Evolutionary conservation across 2,797 vertebrate species (phyloP), one percentile per base, ranked within the genome.

Genomic region (Gymnothorax javanicus): DNA sequence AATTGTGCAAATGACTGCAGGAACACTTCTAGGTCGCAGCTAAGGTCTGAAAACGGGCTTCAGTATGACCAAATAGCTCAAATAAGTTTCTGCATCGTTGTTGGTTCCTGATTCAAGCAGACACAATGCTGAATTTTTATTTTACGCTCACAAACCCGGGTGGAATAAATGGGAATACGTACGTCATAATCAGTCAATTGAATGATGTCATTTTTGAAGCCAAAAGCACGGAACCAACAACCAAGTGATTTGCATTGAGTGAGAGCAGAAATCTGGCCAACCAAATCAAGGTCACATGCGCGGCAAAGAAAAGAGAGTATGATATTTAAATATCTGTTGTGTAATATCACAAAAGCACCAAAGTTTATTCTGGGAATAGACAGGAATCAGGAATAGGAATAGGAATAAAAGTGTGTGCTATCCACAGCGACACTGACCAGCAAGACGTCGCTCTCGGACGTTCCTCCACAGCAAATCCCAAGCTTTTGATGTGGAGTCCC

Each of bases 381-480:
- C 75, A 20, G 8, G n/a, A n/a, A n/a, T n/a, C n/a, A n/a, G n/a
- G n/a, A n/a, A n/a, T n/a, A n/a, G n/a, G n/a, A n/a, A n/a, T n/a
- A n/a, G n/a, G n/a, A n/a, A n/a, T n/a, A n/a, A n/a, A 23, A 79
- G 15, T 8, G 75, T 23, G 33, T 43, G 33, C 33, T 43, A 79
- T 23, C 23, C 59, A 25, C 54, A 54, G 27, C 54, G 86, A 82
- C 87, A 97, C 97, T 95, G 95, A 98, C 98, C 98, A 98, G 98
- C 96, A 91, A 98, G 95, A 43, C 97, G 95, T 88, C 96, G 94
- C 93, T 98, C 97, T 23, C 98, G 94, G 92, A 98, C 96, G 88
- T 95, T 97, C 90, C 89, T 97, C 97, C 98, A 97, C 84, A 98
- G 96, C 91, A 97, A 92, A 91, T 96, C 97, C 98, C 98, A 98